Base-by-base conservation (phyloP, 2,888 invertebrate species). In the Cantharis flavilabris region DNA sequence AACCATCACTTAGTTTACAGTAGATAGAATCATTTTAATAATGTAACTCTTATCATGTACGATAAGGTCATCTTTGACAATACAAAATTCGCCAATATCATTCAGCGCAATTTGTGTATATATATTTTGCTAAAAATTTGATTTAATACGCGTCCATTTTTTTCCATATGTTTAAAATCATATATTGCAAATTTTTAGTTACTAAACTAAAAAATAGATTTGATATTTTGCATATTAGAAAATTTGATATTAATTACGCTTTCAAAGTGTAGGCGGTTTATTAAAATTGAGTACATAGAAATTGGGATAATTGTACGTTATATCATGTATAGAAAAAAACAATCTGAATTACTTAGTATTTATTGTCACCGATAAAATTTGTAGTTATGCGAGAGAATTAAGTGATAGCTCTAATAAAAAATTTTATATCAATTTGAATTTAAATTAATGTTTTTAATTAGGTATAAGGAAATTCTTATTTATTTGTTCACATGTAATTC, bases 1-100 rank as follows among this genome's bases (percentile, higher is more conserved):
- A 81, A 90, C 92, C 10, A 87, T 91, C 79, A 88, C 89, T 83
- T 87, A 87, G 83, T 82, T 72, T 28, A 73, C 30, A 49, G 71
- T 78, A 71, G 71, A 70, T 75, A 69, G 72, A 64, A 33, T 67
- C 74, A 75, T 76, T 78, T 75, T 75, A 82, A 81, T 84, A 69
- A 75, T 72, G 67, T 76, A 73, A 78, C 78, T 80, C 83, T 84
- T 83, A 82, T 81, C 80, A 64, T 76, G 76, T 71, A 77, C 80
- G 83, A 81, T 83, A 82, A 84, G 84, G 83, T 81, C 75, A 81
- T 83, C 82, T 82, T 83, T 85, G 84, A 86, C 76, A 78, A 73
- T 76, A 80, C 76, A 76, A 70, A 80, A 33, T 71, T 75, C 74
- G 72, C 75, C 75, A 77, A 71, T 72, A 75, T 74, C 74, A 72